Evolutionary conservation across 1,140 invertebrate species (phyloP).

Genomic region (Calycopis cecrops): DNA sequence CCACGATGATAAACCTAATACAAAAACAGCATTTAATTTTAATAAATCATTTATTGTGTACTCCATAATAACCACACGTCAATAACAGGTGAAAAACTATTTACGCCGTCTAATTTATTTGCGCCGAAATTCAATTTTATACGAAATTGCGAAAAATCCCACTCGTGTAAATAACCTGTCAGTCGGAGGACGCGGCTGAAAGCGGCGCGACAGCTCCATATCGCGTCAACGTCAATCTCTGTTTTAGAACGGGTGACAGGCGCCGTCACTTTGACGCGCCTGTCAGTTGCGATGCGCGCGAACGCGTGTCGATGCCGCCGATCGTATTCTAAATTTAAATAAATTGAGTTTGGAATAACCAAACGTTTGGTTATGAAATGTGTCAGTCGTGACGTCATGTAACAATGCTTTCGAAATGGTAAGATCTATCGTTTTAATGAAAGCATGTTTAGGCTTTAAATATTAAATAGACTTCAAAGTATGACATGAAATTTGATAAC

Average conservation of each 20-base stretch:
- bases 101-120: constrained; percentile 1
- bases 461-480: too few species aligned
- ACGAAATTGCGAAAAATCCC: constrained; percentile 14
- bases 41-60: too few species aligned
- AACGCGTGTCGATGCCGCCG: constrained; percentile 17
- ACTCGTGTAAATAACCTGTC: constrained; percentile 27
- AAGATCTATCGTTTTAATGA: too few species aligned
- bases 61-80: background rate
- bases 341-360: constrained; percentile 11
- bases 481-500: too few species aligned
- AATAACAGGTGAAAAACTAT: background rate
- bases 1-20: too few species aligned
- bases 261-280: constrained; percentile 31
- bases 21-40: too few species aligned
- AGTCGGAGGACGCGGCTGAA: constrained; percentile 25
- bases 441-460: too few species aligned
- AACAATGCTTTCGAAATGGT: too few species aligned
- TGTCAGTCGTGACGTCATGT: too few species aligned
- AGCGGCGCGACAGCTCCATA: constrained; percentile 42
- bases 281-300: constrained; percentile 20
- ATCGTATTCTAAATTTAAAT: constrained; percentile 21
- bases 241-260: constrained; percentile 33
- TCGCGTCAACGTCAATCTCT: constrained; percentile 52
- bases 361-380: too few species aligned
- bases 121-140: constrained; percentile 5